A percentile compares a stretch with the other conserved stretches of the same genome.
Evolutionary conservation across 1,140 invertebrate species (phyloP).

Genomic region (Monomorium pharaonis): DNA sequence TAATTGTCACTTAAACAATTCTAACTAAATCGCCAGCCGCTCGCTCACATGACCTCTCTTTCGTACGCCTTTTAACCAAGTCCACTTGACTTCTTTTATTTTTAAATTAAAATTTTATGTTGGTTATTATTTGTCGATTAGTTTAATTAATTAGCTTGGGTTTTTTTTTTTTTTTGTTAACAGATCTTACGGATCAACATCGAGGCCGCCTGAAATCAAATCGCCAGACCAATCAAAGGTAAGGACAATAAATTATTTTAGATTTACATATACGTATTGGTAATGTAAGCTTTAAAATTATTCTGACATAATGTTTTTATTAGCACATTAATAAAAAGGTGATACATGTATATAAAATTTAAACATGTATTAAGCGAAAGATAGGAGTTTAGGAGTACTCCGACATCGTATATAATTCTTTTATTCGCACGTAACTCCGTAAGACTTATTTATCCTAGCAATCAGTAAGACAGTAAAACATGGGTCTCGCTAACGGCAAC

Average conservation of each 20-base stretch:
- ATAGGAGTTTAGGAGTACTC: not conserved
- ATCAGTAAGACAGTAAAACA: not conserved
- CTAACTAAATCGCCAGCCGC: no score
- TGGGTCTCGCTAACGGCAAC: not conserved
- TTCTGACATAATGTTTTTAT: not conserved
- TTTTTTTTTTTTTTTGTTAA: not conserved
- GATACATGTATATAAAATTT: not conserved
- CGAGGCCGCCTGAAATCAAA: not conserved
- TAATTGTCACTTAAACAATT: not conserved
- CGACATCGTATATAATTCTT: not conserved
- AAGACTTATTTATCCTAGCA: not conserved
- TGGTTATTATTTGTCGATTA: not conserved
- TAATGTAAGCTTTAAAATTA: not conserved
- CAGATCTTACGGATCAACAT: not conserved
- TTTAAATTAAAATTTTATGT: not conserved
- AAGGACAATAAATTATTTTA: conserved; percentile 17
- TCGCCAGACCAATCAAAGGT: not conserved
- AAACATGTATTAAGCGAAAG: not conserved
- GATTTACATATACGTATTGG: not conserved
- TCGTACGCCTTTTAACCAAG: no score
- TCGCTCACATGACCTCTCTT: no score
- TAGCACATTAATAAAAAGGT: not conserved
- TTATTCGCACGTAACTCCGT: not conserved
- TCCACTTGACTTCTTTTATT: no score
- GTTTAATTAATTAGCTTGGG: not conserved